A percentile compares a stretch with the other conserved stretches of the same genome.
These are phyloP conservation scores for Tachuris rubrigastra DNA, from an alignment of 2,113 vertebrate species.

Conservation along the genomic window DNA sequence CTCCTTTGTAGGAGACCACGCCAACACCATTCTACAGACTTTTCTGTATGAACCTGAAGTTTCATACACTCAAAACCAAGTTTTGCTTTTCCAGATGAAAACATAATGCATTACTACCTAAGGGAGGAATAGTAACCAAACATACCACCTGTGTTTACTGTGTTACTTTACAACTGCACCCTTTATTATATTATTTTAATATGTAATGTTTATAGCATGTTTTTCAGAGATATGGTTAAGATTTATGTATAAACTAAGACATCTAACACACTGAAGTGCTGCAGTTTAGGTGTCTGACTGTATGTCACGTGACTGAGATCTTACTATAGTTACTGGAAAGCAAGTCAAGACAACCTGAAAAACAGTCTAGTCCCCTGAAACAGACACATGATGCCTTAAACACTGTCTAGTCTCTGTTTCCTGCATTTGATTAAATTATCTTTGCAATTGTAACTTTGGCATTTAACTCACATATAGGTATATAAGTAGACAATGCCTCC, in stretches of 20 bases:
- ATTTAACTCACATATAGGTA: background rate
- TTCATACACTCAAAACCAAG: background rate
- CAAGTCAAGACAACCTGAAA: background rate
- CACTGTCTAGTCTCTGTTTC: background rate
- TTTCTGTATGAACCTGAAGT: background rate
- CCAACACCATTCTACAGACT: background rate
- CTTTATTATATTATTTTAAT: background rate
- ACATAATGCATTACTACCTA: background rate
- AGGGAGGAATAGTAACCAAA: background rate
- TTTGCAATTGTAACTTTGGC: background rate
- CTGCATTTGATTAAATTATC: background rate
- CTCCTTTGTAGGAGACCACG: background rate
- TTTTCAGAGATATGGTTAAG: background rate
- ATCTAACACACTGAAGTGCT: background rate
- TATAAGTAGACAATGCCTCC: background rate
- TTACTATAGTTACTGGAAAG: background rate
- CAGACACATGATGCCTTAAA: background rate
- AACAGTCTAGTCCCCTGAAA: background rate
- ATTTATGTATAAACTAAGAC: background rate
- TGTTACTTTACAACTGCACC: background rate
- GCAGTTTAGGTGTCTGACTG: background rate
- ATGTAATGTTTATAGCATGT: background rate
- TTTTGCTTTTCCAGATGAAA: background rate
- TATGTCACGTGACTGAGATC: background rate
- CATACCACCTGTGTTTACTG: background rate